These are phyloP conservation scores for Pammene fasciana DNA, from an alignment of 2,888 invertebrate species.

Conservation along the genomic window DNA sequence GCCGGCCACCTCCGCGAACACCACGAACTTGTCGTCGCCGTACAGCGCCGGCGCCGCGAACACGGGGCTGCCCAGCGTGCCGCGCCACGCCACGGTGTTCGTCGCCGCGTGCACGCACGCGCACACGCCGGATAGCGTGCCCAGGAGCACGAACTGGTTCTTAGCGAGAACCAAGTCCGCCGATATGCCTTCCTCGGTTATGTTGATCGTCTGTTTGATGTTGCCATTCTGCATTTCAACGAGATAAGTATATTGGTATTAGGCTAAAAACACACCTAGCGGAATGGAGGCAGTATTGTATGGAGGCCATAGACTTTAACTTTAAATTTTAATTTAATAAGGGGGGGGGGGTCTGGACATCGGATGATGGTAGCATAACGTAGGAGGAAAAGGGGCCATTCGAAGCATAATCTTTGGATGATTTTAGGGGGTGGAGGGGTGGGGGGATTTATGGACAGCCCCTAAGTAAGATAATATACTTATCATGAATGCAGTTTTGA, in stretches of 20 bases:
- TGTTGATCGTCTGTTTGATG: constrained; percentile 61
- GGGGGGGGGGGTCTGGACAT: too few species aligned
- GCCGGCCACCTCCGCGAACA: constrained; percentile 83
- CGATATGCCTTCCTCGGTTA: constrained; percentile 76
- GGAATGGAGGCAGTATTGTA: too few species aligned
- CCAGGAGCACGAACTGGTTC: constrained; percentile 71
- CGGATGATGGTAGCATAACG: too few species aligned
- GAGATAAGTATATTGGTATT: background rate
- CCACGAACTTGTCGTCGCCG: constrained; percentile 78
- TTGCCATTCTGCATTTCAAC: constrained; percentile 75
- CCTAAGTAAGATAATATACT: too few species aligned
- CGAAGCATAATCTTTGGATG: too few species aligned
- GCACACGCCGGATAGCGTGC: constrained; percentile 84
- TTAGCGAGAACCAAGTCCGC: constrained; percentile 74
- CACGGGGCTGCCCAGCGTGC: constrained; percentile 83
- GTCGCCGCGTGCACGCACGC: constrained; percentile 78
- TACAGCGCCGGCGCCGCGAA: constrained; percentile 86
- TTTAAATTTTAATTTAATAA: too few species aligned
- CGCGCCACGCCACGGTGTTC: constrained; percentile 84
- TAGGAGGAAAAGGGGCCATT: too few species aligned
- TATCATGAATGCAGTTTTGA: too few species aligned
- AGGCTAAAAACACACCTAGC: too few species aligned
- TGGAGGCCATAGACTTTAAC: too few species aligned
- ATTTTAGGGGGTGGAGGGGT: too few species aligned
- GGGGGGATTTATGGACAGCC: too few species aligned